These are phyloP conservation scores for Denticeps clupeoides DNA, from an alignment of 2,797 vertebrate species.

Conservation along the genomic window DNA sequence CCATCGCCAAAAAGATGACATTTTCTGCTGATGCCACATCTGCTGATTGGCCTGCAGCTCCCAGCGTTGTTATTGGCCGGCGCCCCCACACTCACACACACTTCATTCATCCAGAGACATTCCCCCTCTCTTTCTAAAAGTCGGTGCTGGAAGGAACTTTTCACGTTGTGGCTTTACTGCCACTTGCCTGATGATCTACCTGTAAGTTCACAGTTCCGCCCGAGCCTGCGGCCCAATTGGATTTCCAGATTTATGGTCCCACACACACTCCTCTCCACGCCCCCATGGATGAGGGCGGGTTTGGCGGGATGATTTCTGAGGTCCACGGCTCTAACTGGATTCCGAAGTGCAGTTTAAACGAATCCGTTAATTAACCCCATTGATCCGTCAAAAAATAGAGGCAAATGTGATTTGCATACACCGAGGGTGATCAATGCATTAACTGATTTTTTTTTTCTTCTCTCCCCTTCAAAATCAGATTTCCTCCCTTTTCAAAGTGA, in stretches of 20 bases:
- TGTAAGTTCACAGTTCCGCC: conserved; percentile 48
- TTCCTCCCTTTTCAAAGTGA: conserved; percentile 66
- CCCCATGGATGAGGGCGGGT: conserved; percentile 47
- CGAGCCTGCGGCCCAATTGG: conserved; percentile 59
- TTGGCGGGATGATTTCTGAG: conserved; percentile 48
- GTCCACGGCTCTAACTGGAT: conserved; percentile 53
- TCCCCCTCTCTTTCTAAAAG: too few species aligned
- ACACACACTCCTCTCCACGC: conserved; percentile 43
- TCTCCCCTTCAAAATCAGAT: conserved; percentile 58
- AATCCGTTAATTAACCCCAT: conserved; percentile 73
- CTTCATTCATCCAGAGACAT: too few species aligned
- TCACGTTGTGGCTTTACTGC: conserved; percentile 22
- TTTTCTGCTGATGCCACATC: conserved; percentile 15
- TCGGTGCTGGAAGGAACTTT: conserved; percentile 21
- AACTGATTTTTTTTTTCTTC: conserved; percentile 54
- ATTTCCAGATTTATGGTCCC: conserved; percentile 59
- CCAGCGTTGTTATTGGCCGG: neutral
- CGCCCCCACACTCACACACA: too few species aligned
- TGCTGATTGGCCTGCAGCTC: neutral
- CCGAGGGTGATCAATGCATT: conserved; percentile 66
- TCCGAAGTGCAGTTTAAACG: conserved; percentile 59
- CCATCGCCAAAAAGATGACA: conserved; percentile 15
- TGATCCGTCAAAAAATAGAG: conserved; percentile 63
- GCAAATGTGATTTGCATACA: conserved; percentile 70
- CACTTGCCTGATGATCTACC: conserved; percentile 41